Evolutionary conservation across 1,140 invertebrate species (phyloP).

Genomic region (Artemia franciscana): DNA sequence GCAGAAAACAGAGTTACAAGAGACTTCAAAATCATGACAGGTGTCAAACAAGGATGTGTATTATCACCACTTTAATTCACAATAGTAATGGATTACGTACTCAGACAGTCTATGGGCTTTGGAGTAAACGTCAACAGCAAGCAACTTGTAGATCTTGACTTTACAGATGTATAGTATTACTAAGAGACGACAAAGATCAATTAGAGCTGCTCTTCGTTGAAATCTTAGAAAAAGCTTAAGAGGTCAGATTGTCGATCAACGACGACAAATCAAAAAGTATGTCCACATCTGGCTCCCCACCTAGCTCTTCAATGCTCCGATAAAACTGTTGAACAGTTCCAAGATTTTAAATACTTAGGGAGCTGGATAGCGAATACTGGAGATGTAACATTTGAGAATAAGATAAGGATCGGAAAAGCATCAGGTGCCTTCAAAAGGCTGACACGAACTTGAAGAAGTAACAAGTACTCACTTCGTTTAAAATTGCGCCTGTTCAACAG

Average conservation of each 20-base stretch:
- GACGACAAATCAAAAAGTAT: neutral
- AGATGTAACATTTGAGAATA: no score
- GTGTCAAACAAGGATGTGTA: neutral
- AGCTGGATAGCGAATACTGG: neutral
- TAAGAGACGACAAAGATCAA: neutral
- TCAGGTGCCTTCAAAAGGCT: no score
- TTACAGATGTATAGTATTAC: neutral
- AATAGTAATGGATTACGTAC: neutral
- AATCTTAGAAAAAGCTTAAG: neutral
- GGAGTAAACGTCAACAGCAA: neutral
- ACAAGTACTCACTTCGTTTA: no score
- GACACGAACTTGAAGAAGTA: no score
- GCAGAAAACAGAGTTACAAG: neutral
- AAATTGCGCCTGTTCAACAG: no score
- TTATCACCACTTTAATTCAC: neutral
- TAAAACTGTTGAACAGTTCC: neutral
- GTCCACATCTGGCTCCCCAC: neutral
- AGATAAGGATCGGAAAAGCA: no score
- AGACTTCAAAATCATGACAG: neutral
- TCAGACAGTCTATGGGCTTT: neutral
- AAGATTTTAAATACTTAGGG: neutral
- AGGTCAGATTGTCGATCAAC: neutral
- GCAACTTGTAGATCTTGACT: neutral
- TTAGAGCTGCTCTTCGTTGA: neutral
- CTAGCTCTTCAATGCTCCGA: neutral